These are phyloP conservation scores for Lamproptera curius DNA, from an alignment of 2,888 invertebrate species.

Conservation along the genomic window DNA sequence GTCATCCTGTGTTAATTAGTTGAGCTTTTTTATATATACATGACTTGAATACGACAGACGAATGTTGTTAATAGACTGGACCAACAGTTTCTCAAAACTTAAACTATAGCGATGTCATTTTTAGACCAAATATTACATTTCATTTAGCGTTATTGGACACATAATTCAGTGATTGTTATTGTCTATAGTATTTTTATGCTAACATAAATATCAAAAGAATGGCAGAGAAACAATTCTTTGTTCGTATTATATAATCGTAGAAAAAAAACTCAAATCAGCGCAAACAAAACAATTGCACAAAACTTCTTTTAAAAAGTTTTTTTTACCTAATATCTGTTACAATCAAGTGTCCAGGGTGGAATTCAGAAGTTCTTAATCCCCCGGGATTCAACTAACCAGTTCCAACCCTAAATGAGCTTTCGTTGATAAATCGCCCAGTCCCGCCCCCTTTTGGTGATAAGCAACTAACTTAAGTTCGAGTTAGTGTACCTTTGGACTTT, in stretches of 20 bases:
- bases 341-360: slow-evolving; percentile 36
- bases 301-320: slow-evolving; percentile 9
- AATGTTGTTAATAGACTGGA: no score
- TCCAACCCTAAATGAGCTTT: slow-evolving; percentile 66
- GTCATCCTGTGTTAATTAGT: no score
- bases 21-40: no score
- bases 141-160: no score
- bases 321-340: slow-evolving; percentile 12
- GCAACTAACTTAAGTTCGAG: slow-evolving; percentile 51
- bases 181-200: no score
- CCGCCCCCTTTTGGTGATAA: slow-evolving; percentile 70
- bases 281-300: background rate
- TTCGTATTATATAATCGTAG: background rate
- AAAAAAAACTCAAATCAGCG: background rate
- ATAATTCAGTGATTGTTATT: no score
- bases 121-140: no score
- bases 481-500: slow-evolving; percentile 6
- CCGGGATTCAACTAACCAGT: slow-evolving; percentile 58
- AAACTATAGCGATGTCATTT: no score
- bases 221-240: no score
- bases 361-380: slow-evolving; percentile 58
- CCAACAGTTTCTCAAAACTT: no score
- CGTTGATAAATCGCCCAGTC: slow-evolving; percentile 61
- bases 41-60: no score
- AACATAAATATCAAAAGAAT: no score